Evolutionary conservation across 1,140 invertebrate genomes (phyloP).

Genomic region (Bacillus rossius): DNA sequence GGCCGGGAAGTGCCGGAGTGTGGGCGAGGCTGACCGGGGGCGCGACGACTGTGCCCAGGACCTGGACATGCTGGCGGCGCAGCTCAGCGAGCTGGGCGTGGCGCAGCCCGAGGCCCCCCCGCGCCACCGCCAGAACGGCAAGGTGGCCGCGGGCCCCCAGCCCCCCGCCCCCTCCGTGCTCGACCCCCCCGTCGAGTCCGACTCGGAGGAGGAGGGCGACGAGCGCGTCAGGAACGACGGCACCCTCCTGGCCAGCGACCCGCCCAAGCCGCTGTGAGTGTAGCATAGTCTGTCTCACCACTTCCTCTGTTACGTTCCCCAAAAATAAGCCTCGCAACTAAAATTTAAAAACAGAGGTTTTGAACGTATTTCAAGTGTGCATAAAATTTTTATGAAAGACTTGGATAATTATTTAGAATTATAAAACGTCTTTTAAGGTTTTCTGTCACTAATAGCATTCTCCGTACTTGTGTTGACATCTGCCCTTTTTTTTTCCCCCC

Average conservation of each 20-base stretch:
- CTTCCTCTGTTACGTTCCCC: not conserved
- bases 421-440: too few species aligned
- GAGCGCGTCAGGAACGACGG: conserved; percentile 75
- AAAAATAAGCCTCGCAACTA: too few species aligned
- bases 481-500: too few species aligned
- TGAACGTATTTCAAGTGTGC: too few species aligned
- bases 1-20: too few species aligned
- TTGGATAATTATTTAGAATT: too few species aligned
- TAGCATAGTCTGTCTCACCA: not conserved
- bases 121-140: conserved; percentile 19
- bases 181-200: conserved; percentile 30
- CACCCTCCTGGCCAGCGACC: conserved; percentile 91
- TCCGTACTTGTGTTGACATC: too few species aligned
- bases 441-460: too few species aligned
- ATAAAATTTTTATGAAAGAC: too few species aligned
- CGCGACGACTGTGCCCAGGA: too few species aligned
- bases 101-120: conserved; percentile 30
- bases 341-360: too few species aligned
- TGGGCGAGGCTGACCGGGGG: too few species aligned
- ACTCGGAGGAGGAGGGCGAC: conserved; percentile 46
- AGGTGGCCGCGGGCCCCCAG: conserved; percentile 22
- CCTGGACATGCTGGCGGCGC: conserved; percentile 87
- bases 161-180: conserved; percentile 6
- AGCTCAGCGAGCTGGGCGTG: conserved; percentile 86
- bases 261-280: conserved; percentile 92